Percentiles rank a stretch among this genome's conserved stretches.
phyloP scores from a whole-genome alignment of 2,113 vertebrate genomes.

The Corythornis cristatus region DNA sequence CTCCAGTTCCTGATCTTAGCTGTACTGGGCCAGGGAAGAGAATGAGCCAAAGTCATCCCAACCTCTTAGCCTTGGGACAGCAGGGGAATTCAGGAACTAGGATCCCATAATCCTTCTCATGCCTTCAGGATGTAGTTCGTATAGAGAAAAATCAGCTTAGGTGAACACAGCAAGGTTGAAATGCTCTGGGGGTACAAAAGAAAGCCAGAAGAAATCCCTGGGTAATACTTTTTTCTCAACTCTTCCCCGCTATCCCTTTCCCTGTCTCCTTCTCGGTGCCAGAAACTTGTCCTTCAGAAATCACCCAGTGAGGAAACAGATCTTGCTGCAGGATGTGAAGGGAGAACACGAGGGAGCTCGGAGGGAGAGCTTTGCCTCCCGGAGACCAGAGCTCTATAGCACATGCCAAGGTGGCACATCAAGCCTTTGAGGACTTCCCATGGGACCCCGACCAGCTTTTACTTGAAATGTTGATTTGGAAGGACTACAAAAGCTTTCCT shows the following conservation, averaged over 20 bases:
- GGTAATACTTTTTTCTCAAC: neutral
- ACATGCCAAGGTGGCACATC: neutral
- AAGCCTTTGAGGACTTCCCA: neutral
- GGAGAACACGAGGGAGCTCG: neutral
- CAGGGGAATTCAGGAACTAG: neutral
- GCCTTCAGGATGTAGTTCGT: neutral
- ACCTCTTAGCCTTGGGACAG: neutral
- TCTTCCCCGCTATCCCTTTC: neutral
- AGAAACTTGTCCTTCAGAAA: conserved; percentile 9
- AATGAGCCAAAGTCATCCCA: neutral
- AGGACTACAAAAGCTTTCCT: neutral
- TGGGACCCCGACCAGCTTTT: neutral
- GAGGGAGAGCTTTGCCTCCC: neutral
- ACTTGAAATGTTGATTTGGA: conserved; percentile 15
- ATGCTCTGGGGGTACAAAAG: neutral
- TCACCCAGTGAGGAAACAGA: neutral
- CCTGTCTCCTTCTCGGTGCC: neutral
- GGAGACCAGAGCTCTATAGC: neutral
- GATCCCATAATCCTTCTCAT: neutral
- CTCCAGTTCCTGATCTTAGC: neutral
- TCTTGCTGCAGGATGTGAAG: conserved; percentile 7
- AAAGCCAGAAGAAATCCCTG: neutral
- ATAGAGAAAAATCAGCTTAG: neutral
- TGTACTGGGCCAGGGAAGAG: neutral
- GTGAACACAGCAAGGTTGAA: neutral